A percentile compares a stretch with the other conserved stretches of the same genome.
These are phyloP conservation scores for Tridacna gigas DNA, from an alignment of 2,888 invertebrate species.

Conservation along the genomic window DNA sequence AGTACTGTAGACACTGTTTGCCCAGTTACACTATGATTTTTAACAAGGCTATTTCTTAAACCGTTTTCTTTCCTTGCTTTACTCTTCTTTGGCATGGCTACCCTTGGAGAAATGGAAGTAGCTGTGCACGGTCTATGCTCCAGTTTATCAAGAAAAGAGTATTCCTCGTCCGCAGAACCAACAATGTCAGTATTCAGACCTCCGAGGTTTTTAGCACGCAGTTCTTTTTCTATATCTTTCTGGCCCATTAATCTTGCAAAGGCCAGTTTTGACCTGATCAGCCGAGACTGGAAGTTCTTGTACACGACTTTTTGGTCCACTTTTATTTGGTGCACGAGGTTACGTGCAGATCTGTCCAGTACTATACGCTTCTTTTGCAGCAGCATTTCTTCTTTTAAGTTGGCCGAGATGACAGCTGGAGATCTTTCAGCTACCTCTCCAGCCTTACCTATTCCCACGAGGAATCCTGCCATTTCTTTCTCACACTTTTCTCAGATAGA, in stretches of 20 bases:
- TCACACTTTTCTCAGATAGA: neutral
- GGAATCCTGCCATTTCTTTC: slow-evolving; percentile 49
- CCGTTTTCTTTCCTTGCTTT: neutral
- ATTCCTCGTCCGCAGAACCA: slow-evolving; percentile 69
- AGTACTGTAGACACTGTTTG: neutral
- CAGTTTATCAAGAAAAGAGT: slow-evolving; percentile 70
- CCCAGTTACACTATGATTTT: neutral
- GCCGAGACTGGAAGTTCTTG: slow-evolving; percentile 71
- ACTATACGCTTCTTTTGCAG: slow-evolving; percentile 70
- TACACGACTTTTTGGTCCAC: slow-evolving; percentile 76
- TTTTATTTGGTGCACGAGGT: slow-evolving; percentile 71
- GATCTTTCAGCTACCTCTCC: slow-evolving; percentile 73
- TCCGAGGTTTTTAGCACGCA: slow-evolving; percentile 68
- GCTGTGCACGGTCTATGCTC: slow-evolving; percentile 65
- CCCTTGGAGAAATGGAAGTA: slow-evolving; percentile 37
- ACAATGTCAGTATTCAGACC: slow-evolving; percentile 69
- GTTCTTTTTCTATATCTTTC: slow-evolving; percentile 66
- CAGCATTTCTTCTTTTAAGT: slow-evolving; percentile 74
- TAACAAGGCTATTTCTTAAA: neutral
- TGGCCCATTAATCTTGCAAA: slow-evolving; percentile 72
- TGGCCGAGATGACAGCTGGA: slow-evolving; percentile 72
- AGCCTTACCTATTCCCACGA: slow-evolving; percentile 52
- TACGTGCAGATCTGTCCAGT: slow-evolving; percentile 69
- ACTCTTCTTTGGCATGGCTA: neutral
- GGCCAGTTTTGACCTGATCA: slow-evolving; percentile 72